Percentiles rank a stretch among this genome's conserved stretches.
Evolutionary conservation across 2,888 invertebrate genomes (phyloP).

Genomic region (Anorthoa munda): DNA sequence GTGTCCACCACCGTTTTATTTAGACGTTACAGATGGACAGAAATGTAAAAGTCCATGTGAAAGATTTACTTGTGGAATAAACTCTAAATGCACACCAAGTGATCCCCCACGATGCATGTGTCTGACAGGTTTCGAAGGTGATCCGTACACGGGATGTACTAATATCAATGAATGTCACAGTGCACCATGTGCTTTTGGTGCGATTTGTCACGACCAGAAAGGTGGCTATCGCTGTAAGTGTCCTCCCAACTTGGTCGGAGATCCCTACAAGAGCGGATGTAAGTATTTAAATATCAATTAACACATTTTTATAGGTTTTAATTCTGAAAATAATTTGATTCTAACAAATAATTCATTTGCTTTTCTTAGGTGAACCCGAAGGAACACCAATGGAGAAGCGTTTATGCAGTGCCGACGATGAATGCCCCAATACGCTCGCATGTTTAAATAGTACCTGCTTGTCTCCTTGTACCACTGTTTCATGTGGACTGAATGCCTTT

Average conservation of each 20-base stretch:
- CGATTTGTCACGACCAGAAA: slow-evolving; percentile 96
- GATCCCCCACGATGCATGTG: slow-evolving; percentile 98
- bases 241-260: slow-evolving; percentile 95
- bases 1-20: slow-evolving; percentile 97
- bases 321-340: background rate
- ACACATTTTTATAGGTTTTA: background rate
- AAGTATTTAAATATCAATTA: slow-evolving; percentile 76
- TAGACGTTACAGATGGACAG: slow-evolving; percentile 95
- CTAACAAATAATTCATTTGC: slow-evolving; percentile 8
- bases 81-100: slow-evolving; percentile 96
- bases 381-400: slow-evolving; percentile 90
- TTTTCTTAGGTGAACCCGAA: slow-evolving; percentile 78
- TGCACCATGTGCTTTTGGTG: slow-evolving; percentile 96
- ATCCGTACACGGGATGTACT: slow-evolving; percentile 95
- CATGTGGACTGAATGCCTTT: slow-evolving; percentile 96
- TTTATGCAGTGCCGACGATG: slow-evolving; percentile 93
- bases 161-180: slow-evolving; percentile 97
- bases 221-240: slow-evolving; percentile 97
- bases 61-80: slow-evolving; percentile 96
- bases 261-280: slow-evolving; percentile 96
- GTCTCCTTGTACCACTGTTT: slow-evolving; percentile 94
- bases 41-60: slow-evolving; percentile 98
- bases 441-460: slow-evolving; percentile 95
- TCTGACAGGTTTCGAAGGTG: slow-evolving; percentile 96
- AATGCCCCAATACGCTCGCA: slow-evolving; percentile 95